Evolutionary conservation across 2,888 invertebrate species (phyloP).

Genomic region (Campoplex nolae): DNA sequence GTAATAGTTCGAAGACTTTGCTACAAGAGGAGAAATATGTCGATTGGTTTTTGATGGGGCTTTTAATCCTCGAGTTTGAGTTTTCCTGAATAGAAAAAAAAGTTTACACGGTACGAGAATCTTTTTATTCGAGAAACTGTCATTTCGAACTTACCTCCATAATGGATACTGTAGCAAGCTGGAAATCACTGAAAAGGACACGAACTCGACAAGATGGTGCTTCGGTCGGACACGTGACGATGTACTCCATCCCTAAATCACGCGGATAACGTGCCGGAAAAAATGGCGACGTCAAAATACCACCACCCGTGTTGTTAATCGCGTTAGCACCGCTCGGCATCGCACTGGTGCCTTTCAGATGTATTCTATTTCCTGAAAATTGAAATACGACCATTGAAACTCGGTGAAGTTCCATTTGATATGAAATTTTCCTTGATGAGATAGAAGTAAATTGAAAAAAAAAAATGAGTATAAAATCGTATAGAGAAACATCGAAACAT

Average conservation of each 20-base stretch:
- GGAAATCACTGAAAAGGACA: slow-evolving; percentile 89
- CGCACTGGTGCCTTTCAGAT: slow-evolving; percentile 78
- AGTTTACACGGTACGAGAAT: slow-evolving; percentile 89
- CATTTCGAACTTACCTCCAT: slow-evolving; percentile 86
- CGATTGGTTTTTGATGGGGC: background rate
- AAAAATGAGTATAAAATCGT: too few relatives aligned
- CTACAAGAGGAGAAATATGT: too few relatives aligned
- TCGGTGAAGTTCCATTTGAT: background rate
- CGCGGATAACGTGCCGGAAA: slow-evolving; percentile 89
- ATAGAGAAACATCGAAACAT: background rate
- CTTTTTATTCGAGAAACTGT: background rate
- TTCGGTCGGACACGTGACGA: slow-evolving; percentile 87
- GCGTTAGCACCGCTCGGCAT: slow-evolving; percentile 75
- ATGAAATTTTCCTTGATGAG: background rate
- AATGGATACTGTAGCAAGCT: slow-evolving; percentile 88
- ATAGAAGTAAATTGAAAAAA: background rate
- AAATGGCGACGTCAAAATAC: slow-evolving; percentile 88
- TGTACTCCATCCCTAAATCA: slow-evolving; percentile 88
- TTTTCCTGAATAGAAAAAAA: slow-evolving; percentile 74
- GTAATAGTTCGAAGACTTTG: too few relatives aligned
- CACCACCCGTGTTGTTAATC: slow-evolving; percentile 83
- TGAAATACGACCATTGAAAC: background rate
- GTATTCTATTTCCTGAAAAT: slow-evolving; percentile 86
- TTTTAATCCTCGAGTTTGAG: too few relatives aligned
- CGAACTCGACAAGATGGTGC: slow-evolving; percentile 86